These are phyloP conservation scores for Urophycis tenuis DNA, from an alignment of 2,797 vertebrate genomes.

Conservation along the genomic window DNA sequence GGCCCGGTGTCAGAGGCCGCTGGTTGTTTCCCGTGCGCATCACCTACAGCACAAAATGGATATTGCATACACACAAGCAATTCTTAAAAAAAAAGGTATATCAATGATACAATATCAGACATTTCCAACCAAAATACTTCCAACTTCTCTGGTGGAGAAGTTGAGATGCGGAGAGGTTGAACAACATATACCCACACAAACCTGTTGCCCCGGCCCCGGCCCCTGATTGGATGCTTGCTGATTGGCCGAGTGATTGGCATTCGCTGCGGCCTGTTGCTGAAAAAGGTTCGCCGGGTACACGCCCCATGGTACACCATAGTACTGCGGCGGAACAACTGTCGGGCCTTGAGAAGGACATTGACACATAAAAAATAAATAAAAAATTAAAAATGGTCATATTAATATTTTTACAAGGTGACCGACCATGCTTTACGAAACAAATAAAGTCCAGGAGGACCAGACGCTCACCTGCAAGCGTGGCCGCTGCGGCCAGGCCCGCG, in stretches of 20 bases:
- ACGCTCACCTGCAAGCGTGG: conserved; percentile 84
- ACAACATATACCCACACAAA: conserved; percentile 47
- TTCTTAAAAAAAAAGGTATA: not conserved
- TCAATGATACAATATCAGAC: not conserved
- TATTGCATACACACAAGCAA: not conserved
- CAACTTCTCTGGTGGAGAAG: too few species aligned
- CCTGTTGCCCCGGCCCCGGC: conserved; percentile 80
- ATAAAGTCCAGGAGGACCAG: not conserved
- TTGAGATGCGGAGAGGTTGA: too few species aligned
- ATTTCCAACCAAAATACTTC: not conserved
- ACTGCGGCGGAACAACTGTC: conserved; percentile 93
- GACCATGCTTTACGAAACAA: not conserved
- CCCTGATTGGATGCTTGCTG: conserved; percentile 92
- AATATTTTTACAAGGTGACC: not conserved
- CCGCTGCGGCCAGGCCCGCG: conserved; percentile 90
- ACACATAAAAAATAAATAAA: not conserved
- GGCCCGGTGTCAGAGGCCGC: conserved; percentile 90
- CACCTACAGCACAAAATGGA: conserved; percentile 71
- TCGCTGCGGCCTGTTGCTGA: conserved; percentile 87
- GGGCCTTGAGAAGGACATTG: conserved; percentile 74
- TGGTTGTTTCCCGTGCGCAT: conserved; percentile 88
- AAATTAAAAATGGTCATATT: not conserved
- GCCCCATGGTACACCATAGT: conserved; percentile 97
- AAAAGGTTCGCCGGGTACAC: conserved; percentile 98
- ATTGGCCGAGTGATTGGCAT: conserved; percentile 85